These are phyloP conservation scores for Rhagium mordax DNA, from an alignment of 2,888 invertebrate species.

Conservation along the genomic window DNA sequence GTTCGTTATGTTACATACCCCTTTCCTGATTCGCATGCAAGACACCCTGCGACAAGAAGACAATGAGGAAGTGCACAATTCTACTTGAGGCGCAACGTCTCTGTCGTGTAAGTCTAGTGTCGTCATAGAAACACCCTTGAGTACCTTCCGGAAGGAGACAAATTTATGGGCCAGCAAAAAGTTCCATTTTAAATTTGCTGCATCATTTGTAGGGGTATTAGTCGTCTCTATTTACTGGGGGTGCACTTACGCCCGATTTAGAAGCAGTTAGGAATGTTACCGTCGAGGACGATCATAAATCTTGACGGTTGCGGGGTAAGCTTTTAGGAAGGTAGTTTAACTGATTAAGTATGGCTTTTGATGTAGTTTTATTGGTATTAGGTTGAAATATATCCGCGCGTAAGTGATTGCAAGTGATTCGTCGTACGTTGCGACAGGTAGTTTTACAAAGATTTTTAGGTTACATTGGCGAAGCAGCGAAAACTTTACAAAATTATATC, in stretches of 20 bases:
- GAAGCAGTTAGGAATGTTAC: slow-evolving; percentile 15
- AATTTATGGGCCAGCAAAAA: slow-evolving; percentile 58
- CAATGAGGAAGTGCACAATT: slow-evolving; percentile 1
- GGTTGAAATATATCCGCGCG: neutral
- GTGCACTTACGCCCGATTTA: slow-evolving; percentile 1
- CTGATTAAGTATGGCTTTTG: slow-evolving; percentile 1
- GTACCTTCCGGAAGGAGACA: slow-evolving; percentile 54
- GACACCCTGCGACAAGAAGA: neutral
- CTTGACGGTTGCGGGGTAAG: neutral
- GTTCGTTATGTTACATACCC: neutral
- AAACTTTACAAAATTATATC: too few relatives aligned
- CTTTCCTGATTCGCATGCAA: neutral
- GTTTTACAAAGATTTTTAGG: too few relatives aligned
- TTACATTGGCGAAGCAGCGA: too few relatives aligned
- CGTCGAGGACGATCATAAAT: neutral
- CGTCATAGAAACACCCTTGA: slow-evolving; percentile 64
- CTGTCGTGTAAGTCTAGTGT: slow-evolving; percentile 40
- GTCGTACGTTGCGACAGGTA: too few relatives aligned
- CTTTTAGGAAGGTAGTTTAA: neutral
- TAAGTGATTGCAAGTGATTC: neutral
- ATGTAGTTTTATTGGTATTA: neutral
- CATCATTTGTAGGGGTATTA: slow-evolving; percentile 55
- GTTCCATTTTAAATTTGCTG: slow-evolving; percentile 64
- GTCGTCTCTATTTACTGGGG: slow-evolving; percentile 26
- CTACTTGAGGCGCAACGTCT: neutral